phyloP scores from a whole-genome alignment of 2,797 vertebrate genomes.

The Sitta carolinensis region DNA sequence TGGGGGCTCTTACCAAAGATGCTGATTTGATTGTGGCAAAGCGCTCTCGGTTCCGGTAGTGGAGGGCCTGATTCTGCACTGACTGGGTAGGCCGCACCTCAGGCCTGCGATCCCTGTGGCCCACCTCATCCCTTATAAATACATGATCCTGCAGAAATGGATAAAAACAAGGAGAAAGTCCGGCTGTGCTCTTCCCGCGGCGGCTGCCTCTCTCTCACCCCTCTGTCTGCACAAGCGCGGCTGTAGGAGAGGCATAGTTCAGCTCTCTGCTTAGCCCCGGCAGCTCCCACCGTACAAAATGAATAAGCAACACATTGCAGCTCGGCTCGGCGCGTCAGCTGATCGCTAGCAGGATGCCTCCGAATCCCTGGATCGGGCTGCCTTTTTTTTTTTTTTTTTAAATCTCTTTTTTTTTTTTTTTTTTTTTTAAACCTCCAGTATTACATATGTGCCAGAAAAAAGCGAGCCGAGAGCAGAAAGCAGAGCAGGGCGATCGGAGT shows the following conservation, averaged over 20 bases:
- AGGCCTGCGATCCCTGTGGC: constrained; percentile 90
- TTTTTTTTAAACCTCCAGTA: constrained; percentile 67
- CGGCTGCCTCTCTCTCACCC: constrained; percentile 80
- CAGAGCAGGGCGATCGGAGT: constrained; percentile 49
- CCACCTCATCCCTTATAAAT: constrained; percentile 94
- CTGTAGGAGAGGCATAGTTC: constrained; percentile 87
- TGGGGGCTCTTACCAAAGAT: constrained; percentile 89
- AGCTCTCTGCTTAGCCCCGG: constrained; percentile 83
- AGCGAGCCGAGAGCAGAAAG: constrained; percentile 34
- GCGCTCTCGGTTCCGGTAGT: constrained; percentile 95
- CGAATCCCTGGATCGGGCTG: constrained; percentile 73
- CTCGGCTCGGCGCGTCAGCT: constrained; percentile 82
- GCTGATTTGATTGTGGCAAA: constrained; percentile 99
- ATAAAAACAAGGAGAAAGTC: constrained; percentile 86
- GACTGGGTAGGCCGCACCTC: constrained; percentile 88
- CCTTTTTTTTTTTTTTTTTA: not conserved
- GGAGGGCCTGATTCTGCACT: constrained; percentile 91
- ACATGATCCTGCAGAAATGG: constrained; percentile 91
- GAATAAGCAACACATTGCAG: constrained; percentile 85
- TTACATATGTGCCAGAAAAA: constrained; percentile 72
- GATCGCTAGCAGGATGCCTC: constrained; percentile 82
- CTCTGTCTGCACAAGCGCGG: constrained; percentile 82
- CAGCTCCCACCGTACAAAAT: constrained; percentile 81
- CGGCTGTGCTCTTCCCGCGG: constrained; percentile 80
- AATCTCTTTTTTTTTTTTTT: not conserved